A percentile compares a stretch with the other conserved stretches of the same genome.
Conservation (phyloP, 2,113 vertebrate species). For the Misgurnus anguillicaudatus region DNA sequence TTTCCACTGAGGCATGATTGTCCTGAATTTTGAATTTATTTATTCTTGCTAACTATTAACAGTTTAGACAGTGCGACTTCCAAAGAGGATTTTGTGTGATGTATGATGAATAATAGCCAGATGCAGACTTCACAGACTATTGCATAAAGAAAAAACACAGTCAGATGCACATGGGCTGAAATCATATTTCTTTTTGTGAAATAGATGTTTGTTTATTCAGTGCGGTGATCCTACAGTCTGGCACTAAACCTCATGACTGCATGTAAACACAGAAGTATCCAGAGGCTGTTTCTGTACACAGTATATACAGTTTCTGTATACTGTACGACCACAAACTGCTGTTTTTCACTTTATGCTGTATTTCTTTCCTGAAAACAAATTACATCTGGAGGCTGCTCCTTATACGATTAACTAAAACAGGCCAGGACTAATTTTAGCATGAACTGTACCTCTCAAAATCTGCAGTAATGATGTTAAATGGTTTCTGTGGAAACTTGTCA, state of each 20-base stretch:
- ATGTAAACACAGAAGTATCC: constrained; percentile 25
- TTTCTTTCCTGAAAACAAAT: background rate
- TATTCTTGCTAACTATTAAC: constrained; percentile 43
- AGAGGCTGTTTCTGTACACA: background rate
- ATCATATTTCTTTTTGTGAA: background rate
- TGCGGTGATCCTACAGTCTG: background rate
- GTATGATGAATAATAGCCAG: constrained; percentile 36
- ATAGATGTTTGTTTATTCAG: too few relatives aligned
- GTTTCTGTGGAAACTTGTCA: background rate
- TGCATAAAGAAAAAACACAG: background rate
- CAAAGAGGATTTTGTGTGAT: constrained; percentile 21
- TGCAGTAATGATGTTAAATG: background rate
- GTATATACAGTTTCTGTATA: background rate
- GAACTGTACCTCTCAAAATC: background rate
- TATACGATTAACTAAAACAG: background rate
- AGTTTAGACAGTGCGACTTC: constrained; percentile 28
- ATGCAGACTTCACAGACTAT: background rate
- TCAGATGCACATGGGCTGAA: too few relatives aligned
- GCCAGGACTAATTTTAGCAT: background rate
- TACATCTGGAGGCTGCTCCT: too few relatives aligned
- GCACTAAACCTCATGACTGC: background rate
- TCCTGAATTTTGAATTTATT: constrained; percentile 33
- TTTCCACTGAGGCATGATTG: constrained; percentile 35
- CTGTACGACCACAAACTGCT: background rate
- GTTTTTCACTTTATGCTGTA: constrained; percentile 23